Evolutionary conservation across 2,888 invertebrate genomes (phyloP), one percentile per base, ranked within the genome.

Genomic region (Acleris emargana): DNA sequence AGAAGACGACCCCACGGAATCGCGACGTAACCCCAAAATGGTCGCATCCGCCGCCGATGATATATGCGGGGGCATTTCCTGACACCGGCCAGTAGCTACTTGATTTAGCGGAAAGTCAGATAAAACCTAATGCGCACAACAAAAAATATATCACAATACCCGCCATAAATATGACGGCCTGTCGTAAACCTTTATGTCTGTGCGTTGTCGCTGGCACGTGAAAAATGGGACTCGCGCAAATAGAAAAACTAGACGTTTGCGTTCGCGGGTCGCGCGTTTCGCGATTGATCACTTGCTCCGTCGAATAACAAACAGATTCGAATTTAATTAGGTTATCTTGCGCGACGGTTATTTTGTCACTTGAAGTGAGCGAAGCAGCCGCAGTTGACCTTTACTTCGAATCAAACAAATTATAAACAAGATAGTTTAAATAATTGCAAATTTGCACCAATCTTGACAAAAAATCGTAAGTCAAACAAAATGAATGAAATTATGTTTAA

Each of bases 91-190:
- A 91, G 91, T 91, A 88, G 91, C 87, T 91, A 92, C 92, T 92
- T 92, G 91, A 92, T 92, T 91, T 92, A 92, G 91, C 92, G 92
- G 92, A 92, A 92, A 92, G 87, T 85, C 86, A 92, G 92, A 92
- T 92, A 92, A 92, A 92, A 91, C 90, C 89, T 91, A 91, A 92
- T 91, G 91, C 87, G 89, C 89, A 91, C 90, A 91, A 91, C 91
- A 91, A 92, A 92, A 91, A 92, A 91, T 89, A 90, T 89, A 90
- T 90, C 89, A 91, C 91, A 92, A 91, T 91, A 90, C 87, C 86
- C 78, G 86, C 88, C 91, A 91, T 92, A 92, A 92, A 92, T 91
- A 92, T 91, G 91, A 91, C 89, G 90, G 84, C 82, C 87, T 86
- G 91, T 91, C 91, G 88, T 92, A 92, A 92, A 91, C 91, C 92